Evolutionary conservation across 2,888 invertebrate genomes (phyloP).

Genomic region (Zhuqinia jingwanae): DNA sequence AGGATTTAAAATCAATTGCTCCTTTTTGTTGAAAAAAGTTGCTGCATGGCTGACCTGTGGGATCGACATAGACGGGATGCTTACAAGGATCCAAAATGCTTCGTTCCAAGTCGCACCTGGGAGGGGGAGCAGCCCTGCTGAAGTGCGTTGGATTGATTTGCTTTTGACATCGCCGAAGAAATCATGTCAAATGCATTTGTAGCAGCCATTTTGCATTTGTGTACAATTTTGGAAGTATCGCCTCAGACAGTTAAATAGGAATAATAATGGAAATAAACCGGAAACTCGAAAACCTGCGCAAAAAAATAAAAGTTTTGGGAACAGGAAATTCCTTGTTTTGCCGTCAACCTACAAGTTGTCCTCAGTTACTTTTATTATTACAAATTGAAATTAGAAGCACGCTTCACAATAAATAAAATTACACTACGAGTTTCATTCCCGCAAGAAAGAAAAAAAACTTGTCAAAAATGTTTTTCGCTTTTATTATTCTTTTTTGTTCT

Average conservation of each 20-base stretch:
- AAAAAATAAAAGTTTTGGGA: too few relatives aligned
- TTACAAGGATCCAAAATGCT: slow-evolving; percentile 56
- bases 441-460: too few relatives aligned
- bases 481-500: neutral
- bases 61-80: slow-evolving; percentile 52
- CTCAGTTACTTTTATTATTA: slow-evolving; percentile 12
- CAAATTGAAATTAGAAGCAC: neutral
- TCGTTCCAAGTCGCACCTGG: neutral
- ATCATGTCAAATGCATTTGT: neutral
- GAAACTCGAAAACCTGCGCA: too few relatives aligned
- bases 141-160: too few relatives aligned
- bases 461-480: neutral
- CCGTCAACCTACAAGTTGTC: slow-evolving; percentile 2
- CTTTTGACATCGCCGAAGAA: neutral
- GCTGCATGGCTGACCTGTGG: slow-evolving; percentile 64
- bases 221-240: too few relatives aligned
- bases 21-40: slow-evolving; percentile 73
- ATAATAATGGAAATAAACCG: too few relatives aligned
- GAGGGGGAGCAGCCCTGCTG: neutral
- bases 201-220: neutral
- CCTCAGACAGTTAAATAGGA: too few relatives aligned
- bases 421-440: neutral
- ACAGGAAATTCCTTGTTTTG: too few relatives aligned
- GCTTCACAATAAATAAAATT: neutral
- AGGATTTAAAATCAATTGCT: slow-evolving; percentile 71